A percentile compares a stretch with the other conserved stretches of the same genome.
Evolutionary conservation across 1,140 invertebrate genomes (phyloP).

Genomic region (Papilio machaon): DNA sequence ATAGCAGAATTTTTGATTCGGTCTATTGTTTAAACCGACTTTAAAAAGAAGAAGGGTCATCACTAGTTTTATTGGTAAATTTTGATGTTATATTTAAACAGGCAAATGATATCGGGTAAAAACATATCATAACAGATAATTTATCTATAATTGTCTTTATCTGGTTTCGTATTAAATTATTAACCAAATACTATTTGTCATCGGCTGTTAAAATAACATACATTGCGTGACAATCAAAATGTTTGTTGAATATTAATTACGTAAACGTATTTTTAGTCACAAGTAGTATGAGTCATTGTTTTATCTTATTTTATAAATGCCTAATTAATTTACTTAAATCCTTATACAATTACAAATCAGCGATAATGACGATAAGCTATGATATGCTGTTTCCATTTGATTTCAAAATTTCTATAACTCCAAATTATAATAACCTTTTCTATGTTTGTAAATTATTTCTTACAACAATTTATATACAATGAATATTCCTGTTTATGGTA

Average conservation of each 20-base stretch:
- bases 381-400: background rate
- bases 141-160: background rate
- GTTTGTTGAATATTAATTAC: background rate
- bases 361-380: background rate
- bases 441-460: too few relatives aligned
- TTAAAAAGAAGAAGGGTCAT: too few relatives aligned
- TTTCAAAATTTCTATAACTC: background rate
- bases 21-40: too few relatives aligned
- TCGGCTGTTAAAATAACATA: background rate
- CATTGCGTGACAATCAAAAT: background rate
- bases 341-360: background rate
- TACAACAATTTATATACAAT: too few relatives aligned
- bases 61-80: too few relatives aligned
- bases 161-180: background rate
- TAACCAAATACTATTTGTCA: background rate
- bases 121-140: background rate
- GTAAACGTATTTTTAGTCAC: background rate
- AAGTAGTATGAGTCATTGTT: background rate
- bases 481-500: too few relatives aligned
- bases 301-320: background rate
- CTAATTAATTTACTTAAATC: background rate
- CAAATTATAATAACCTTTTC: too few relatives aligned
- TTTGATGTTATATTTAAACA: background rate
- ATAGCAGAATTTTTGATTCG: too few relatives aligned
- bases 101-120: background rate